Evolutionary conservation across 2,797 vertebrate genomes (phyloP), one percentile per base, ranked within the genome.

Genomic region (Gadopsis marmoratus): DNA sequence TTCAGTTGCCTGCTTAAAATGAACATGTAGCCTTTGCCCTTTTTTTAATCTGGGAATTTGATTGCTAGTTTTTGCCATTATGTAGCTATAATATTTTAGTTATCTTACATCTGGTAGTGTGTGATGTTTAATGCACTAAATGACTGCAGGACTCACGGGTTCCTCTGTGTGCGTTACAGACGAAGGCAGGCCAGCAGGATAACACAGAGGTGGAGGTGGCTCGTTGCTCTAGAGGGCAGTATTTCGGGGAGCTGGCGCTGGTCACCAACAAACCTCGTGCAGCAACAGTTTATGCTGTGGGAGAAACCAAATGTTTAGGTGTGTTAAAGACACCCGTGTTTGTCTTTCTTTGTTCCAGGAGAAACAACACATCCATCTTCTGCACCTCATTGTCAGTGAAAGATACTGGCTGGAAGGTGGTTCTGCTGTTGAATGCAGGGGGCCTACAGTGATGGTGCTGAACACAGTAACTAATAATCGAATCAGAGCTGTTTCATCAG

Each of bases 211-310:
- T 97, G 7, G 97, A 99, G 91, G 97, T 99, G 76, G 96, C 96
- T 41, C 96, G 96, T 19, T 98, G 97, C 90, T 93, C 92, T 31
- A 95, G 94, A 88, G 97, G 97, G 12, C 97, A 98, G 78, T 98
- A 99, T 91, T 99, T 99, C 73, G 97, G 98, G 74, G 98, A 99
- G 90, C 95, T 99, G 87, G 97, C 98, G 2, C 94, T 99, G 23
- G 97, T 99, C 91, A 98, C 97, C 91, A 98, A 98, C 91, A 99
- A 97, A 93, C 97, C 97, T 35, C 95, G 97, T 39, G 98, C 98
- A 72, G 98, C 98, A 7, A 97, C 97, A 0, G 97, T 96, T n/a
- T 98, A 97, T 11, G 96, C 98, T 6, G 96, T 97, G 71, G 97
- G 97, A 82, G 93, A 96, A 21, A 97, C 98, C 83, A 97, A 97